These are phyloP conservation scores for Odocoileus virginianus DNA, from an alignment of 2,113 vertebrate genomes.

Conservation along the genomic window DNA sequence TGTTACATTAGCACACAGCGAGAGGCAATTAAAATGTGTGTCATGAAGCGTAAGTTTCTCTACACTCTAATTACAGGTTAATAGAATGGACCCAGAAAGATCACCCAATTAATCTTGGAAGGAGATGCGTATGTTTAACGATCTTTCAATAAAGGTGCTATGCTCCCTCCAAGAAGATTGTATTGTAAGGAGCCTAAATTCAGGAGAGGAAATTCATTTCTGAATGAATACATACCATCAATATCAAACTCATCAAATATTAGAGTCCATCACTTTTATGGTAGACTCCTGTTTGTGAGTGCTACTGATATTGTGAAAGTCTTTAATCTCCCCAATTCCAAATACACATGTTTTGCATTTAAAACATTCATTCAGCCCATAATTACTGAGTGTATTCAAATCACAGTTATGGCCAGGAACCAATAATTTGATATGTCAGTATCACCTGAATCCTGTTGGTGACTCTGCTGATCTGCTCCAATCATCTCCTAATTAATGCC, in stretches of 20 bases:
- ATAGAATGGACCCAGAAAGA: slow-evolving; percentile 39
- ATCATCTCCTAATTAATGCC: neutral
- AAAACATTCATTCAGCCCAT: neutral
- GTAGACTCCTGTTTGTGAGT: neutral
- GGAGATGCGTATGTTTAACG: neutral
- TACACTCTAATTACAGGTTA: slow-evolving; percentile 62
- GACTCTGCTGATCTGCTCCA: neutral
- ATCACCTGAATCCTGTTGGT: neutral
- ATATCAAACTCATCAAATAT: neutral
- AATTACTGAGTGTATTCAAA: neutral
- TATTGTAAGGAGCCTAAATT: neutral
- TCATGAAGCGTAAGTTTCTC: slow-evolving; percentile 3
- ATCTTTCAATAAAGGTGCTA: neutral
- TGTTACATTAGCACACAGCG: neutral
- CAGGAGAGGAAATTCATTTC: neutral
- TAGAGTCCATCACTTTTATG: neutral
- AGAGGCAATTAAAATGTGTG: slow-evolving; percentile 33
- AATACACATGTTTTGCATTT: neutral
- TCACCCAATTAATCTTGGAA: slow-evolving; percentile 38
- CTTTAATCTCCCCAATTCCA: neutral
- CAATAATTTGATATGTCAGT: neutral
- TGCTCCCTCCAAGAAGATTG: neutral
- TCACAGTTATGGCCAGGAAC: neutral
- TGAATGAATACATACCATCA: neutral
- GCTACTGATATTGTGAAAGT: neutral